A percentile compares a stretch with the other conserved stretches of the same genome.
These are phyloP conservation scores for Turnix velox DNA, from an alignment of 2,113 vertebrate species.

Conservation along the genomic window DNA sequence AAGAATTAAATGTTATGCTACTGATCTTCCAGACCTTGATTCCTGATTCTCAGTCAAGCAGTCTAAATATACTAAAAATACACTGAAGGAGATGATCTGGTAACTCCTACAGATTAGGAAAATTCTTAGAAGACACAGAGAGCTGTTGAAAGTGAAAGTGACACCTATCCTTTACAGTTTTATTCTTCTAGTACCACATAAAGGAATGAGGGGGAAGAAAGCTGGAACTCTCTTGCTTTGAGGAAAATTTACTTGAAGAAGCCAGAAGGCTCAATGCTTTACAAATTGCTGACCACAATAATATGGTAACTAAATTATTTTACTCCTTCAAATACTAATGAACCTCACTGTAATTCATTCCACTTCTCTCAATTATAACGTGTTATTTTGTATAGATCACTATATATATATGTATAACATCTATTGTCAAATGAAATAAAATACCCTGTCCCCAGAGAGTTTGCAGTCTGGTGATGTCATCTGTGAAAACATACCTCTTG, in stretches of 20 bases:
- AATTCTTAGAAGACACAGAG: background rate
- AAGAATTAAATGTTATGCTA: background rate
- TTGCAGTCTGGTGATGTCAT: background rate
- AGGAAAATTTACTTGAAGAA: background rate
- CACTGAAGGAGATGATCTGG: background rate
- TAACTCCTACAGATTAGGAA: background rate
- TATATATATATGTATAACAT: background rate
- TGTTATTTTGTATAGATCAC: background rate
- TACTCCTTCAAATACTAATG: background rate
- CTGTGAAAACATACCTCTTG: background rate
- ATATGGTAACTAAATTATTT: background rate
- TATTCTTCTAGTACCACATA: background rate
- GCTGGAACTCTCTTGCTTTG: background rate
- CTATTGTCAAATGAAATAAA: background rate
- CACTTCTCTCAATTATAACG: background rate
- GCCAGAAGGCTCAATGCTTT: background rate
- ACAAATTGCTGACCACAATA: background rate
- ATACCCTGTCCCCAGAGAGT: background rate
- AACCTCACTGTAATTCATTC: background rate
- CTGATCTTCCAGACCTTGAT: background rate
- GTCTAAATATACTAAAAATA: background rate
- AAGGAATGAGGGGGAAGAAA: background rate
- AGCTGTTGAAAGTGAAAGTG: background rate
- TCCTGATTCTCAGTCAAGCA: background rate
- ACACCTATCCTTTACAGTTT: background rate